Conservation (phyloP, 1,140 invertebrate species). For the Andricus grossulariae region DNA sequence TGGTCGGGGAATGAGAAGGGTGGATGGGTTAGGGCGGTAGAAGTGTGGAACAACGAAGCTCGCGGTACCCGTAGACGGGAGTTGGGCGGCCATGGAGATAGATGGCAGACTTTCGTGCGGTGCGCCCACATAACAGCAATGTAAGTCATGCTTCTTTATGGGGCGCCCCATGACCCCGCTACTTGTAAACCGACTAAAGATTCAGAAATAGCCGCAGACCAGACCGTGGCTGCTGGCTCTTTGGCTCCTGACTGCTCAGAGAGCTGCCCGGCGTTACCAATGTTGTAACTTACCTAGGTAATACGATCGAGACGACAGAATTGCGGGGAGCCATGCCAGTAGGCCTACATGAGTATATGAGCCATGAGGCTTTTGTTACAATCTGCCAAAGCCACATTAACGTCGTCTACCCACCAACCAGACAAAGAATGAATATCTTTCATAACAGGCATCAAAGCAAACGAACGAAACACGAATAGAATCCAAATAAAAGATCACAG, state of each 20-base stretch:
- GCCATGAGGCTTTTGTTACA: too few species aligned
- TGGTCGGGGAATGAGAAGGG: conserved; percentile 53
- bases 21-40: conserved; percentile 45
- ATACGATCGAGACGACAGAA: conserved; percentile 59
- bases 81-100: conserved; percentile 59
- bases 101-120: conserved; percentile 69
- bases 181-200: conserved; percentile 75
- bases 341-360: too few species aligned
- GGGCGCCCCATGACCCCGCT: conserved; percentile 70
- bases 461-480: too few species aligned
- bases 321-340: conserved; percentile 37
- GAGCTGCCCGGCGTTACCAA: conserved; percentile 42
- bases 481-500: too few species aligned
- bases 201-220: conserved; percentile 70
- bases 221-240: conserved; percentile 43
- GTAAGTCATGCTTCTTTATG: conserved; percentile 75
- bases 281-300: conserved; percentile 61
- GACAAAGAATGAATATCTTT: too few species aligned
- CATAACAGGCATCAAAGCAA: too few species aligned
- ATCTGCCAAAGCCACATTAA: too few species aligned
- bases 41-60: conserved; percentile 48
- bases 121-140: conserved; percentile 70
- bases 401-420: too few species aligned
- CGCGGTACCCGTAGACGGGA: conserved; percentile 37
- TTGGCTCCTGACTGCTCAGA: conserved; percentile 41